phyloP scores from a whole-genome alignment of 1,140 invertebrate species.

The Portunus trituberculatus region DNA sequence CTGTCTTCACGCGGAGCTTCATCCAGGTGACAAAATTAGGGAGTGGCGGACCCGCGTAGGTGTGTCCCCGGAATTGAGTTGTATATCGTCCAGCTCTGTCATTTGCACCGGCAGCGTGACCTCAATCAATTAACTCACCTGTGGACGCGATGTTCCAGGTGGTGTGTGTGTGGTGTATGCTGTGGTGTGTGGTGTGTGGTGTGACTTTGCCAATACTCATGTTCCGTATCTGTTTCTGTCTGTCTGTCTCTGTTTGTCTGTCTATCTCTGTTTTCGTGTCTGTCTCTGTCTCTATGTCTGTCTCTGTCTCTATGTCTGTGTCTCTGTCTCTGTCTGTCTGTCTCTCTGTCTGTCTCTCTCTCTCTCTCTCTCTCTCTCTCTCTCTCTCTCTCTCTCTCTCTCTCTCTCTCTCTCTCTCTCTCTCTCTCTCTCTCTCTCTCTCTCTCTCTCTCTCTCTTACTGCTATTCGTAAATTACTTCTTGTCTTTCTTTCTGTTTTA shows the following conservation, averaged over 20 bases:
- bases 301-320: too few species aligned
- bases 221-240: background rate
- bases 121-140: background rate
- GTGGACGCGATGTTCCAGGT: background rate
- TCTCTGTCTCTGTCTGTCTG: too few species aligned
- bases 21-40: background rate
- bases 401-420: background rate
- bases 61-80: background rate
- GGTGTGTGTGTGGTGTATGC: background rate
- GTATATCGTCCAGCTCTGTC: background rate
- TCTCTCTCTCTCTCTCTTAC: background rate
- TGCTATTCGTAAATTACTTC: too few species aligned
- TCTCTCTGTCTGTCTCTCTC: too few species aligned
- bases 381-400: background rate
- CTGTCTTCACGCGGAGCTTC: background rate
- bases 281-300: too few species aligned
- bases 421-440: background rate
- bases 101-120: background rate
- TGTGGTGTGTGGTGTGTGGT: too few species aligned
- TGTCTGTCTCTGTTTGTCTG: background rate
- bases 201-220: background rate
- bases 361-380: too few species aligned
- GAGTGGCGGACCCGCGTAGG: background rate
- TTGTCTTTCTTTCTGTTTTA: too few species aligned
- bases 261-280: too few species aligned